Conservation (phyloP, 2,888 invertebrate species). For the Nomada lathburiana region DNA sequence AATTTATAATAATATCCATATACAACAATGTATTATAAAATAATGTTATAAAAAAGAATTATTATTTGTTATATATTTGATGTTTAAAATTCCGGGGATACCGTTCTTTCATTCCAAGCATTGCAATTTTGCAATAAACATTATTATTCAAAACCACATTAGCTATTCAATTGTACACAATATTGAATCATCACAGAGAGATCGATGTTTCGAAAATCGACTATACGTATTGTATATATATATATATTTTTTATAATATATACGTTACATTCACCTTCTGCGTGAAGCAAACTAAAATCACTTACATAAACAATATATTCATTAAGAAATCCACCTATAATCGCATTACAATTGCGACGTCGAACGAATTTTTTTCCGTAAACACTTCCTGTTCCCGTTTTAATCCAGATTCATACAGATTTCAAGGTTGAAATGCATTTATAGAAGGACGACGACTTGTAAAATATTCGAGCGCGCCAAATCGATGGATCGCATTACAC, state of each 20-base stretch:
- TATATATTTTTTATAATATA: neutral
- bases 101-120: too few species aligned
- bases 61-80: too few species aligned
- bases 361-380: neutral
- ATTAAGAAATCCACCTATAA: neutral
- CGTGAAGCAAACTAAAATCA: neutral
- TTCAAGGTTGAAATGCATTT: constrained; percentile 24
- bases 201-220: neutral
- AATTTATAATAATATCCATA: too few species aligned
- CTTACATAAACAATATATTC: constrained; percentile 17
- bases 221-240: neutral
- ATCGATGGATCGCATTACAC: constrained; percentile 35
- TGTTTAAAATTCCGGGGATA: too few species aligned
- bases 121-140: too few species aligned
- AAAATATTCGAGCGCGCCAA: constrained; percentile 52
- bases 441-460: constrained; percentile 10
- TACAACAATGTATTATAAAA: too few species aligned
- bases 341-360: neutral
- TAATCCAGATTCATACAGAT: constrained; percentile 14
- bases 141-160: too few species aligned
- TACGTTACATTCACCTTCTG: neutral
- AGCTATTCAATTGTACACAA: too few species aligned
- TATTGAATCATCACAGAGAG: constrained; percentile 13
- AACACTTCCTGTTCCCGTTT: constrained; percentile 1
- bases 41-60: too few species aligned